phyloP scores from a whole-genome alignment of 2,113 vertebrate species.

The Xyrauchen texanus region DNA sequence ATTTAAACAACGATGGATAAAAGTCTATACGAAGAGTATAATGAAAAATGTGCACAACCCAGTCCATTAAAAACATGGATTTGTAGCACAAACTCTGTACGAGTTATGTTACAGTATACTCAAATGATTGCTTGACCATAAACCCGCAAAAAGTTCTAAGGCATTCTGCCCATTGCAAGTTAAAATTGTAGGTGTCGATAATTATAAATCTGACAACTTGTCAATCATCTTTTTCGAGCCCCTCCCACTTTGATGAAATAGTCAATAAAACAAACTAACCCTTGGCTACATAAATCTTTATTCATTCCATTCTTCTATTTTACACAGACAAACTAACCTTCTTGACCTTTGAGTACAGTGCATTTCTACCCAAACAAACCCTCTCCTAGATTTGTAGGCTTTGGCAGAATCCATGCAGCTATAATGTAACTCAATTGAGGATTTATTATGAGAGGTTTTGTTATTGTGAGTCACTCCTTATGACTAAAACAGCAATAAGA shows the following conservation, averaged over 20 bases:
- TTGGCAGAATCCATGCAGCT: conserved; percentile 15
- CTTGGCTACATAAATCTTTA: neutral
- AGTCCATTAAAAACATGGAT: too few species aligned
- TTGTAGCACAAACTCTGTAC: too few species aligned
- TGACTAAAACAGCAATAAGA: neutral
- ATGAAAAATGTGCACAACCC: too few species aligned
- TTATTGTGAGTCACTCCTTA: neutral
- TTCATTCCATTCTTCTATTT: conserved; percentile 2
- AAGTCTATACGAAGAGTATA: too few species aligned
- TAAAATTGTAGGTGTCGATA: neutral
- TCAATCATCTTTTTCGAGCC: neutral
- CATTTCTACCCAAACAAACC: conserved; percentile 19
- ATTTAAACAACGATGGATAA: too few species aligned
- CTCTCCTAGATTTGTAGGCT: conserved; percentile 8
- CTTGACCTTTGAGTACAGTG: neutral
- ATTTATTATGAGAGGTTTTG: neutral
- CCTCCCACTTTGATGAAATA: neutral
- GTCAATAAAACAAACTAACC: neutral
- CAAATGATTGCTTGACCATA: too few species aligned
- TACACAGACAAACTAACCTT: conserved; percentile 9
- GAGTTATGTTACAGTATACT: too few species aligned
- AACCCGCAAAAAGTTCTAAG: too few species aligned
- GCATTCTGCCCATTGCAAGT: too few species aligned
- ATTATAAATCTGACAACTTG: conserved; percentile 7
- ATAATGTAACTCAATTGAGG: conserved; percentile 19